phyloP scores from a whole-genome alignment of 1,140 invertebrate genomes.

The Zaprionus africanus region DNA sequence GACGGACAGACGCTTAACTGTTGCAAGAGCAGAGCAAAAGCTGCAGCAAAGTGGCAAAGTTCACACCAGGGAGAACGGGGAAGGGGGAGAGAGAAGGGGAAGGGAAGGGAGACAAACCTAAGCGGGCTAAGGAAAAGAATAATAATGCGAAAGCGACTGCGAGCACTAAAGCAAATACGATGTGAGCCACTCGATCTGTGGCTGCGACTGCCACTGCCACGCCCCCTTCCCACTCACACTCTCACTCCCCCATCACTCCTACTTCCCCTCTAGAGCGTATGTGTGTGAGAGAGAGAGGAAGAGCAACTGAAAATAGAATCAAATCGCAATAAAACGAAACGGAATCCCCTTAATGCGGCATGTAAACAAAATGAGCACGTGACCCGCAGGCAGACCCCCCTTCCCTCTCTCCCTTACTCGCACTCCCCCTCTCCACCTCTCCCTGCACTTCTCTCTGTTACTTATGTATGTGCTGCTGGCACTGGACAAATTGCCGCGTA shows the following conservation, averaged over 20 bases:
- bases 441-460: background rate
- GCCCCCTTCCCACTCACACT: background rate
- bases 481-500: conserved; percentile 66
- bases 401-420: background rate
- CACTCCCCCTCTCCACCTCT: background rate
- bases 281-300: conserved; percentile 8
- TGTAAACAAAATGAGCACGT: conserved; percentile 79
- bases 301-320: conserved; percentile 69
- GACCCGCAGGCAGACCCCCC: conserved; percentile 41
- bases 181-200: conserved; percentile 57
- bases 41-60: conserved; percentile 73
- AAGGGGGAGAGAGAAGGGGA: conserved; percentile 1
- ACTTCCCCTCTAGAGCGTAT: no score
- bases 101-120: background rate
- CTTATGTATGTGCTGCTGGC: conserved; percentile 33
- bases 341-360: conserved; percentile 74
- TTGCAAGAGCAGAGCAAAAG: conserved; percentile 31
- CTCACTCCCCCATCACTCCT: no score
- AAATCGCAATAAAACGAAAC: conserved; percentile 80
- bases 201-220: conserved; percentile 28
- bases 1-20: conserved; percentile 21
- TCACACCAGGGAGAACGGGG: conserved; percentile 58
- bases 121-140: conserved; percentile 50
- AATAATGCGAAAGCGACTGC: conserved; percentile 58
- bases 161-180: conserved; percentile 65